Evolutionary conservation across 1,140 invertebrate genomes (phyloP).

Genomic region (Brachionus calyciflorus): DNA sequence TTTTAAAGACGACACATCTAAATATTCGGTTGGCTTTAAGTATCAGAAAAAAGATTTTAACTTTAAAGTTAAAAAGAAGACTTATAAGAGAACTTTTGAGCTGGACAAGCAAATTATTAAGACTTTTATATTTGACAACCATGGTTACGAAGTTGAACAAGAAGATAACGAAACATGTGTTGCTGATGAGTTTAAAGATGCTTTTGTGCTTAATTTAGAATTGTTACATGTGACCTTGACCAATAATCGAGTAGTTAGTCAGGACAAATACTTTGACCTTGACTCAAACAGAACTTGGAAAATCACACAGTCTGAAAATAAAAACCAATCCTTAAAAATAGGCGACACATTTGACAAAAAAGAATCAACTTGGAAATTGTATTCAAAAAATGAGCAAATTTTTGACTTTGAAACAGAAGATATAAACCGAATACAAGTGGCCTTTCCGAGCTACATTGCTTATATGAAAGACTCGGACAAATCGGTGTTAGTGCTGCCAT

Average conservation of each 20-base stretch:
- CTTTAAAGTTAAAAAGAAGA: neutral
- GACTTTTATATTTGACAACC: neutral
- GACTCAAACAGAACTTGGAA: neutral
- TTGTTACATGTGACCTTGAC: neutral
- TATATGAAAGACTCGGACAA: conserved; percentile 3
- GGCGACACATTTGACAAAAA: conserved; percentile 4
- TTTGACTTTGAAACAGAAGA: neutral
- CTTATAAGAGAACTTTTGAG: conserved; percentile 1
- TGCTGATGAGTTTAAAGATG: neutral
- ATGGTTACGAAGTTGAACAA: neutral
- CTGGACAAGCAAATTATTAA: neutral
- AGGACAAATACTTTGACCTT: neutral
- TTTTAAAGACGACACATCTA: neutral
- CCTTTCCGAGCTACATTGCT: neutral
- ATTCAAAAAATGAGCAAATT: neutral
- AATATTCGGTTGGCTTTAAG: neutral
- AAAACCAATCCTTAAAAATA: neutral
- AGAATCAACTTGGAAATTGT: conserved; percentile 12
- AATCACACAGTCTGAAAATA: neutral
- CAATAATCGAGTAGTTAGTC: neutral
- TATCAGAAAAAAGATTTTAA: neutral
- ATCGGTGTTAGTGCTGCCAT: neutral
- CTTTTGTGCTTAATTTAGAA: conserved; percentile 20
- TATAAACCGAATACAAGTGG: neutral
- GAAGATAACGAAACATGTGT: neutral